phyloP scores from a whole-genome alignment of 2,113 vertebrate genomes.

The Psophia crepitans region DNA sequence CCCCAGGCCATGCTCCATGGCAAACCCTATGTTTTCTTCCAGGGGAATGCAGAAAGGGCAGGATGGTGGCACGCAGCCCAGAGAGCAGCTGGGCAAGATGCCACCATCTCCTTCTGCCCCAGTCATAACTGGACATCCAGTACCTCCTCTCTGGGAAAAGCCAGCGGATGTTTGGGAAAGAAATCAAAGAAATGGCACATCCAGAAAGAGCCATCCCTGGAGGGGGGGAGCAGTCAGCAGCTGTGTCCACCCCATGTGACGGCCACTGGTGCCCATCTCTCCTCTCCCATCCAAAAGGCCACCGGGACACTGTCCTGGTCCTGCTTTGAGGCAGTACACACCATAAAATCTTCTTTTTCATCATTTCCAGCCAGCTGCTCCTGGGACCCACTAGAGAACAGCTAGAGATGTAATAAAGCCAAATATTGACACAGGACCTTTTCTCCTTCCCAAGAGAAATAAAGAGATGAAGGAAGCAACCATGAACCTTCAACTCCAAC shows the following conservation, averaged over 20 bases:
- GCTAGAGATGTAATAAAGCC: not conserved
- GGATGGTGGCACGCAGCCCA: not conserved
- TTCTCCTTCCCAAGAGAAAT: not conserved
- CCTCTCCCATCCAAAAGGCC: not conserved
- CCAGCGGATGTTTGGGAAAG: not conserved
- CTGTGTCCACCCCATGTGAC: fast-evolving
- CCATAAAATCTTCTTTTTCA: not conserved
- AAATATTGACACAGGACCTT: not conserved
- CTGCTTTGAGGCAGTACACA: not conserved
- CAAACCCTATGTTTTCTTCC: not conserved
- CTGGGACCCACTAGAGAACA: fast-evolving
- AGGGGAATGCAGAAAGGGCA: not conserved
- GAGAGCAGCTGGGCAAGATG: not conserved
- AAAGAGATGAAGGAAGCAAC: not conserved
- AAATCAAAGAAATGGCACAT: not conserved
- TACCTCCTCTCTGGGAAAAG: not conserved
- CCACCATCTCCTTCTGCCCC: not conserved
- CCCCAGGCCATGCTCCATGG: not conserved
- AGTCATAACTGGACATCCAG: not conserved
- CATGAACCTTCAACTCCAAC: not conserved
- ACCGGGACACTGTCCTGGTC: not conserved
- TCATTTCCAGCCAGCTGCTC: not conserved
- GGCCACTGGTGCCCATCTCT: not conserved
- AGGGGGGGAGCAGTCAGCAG: not conserved
- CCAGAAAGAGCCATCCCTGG: not conserved